These are phyloP conservation scores for Apocrypta bakeri DNA, from an alignment of 1,140 invertebrate species.

Conservation along the genomic window DNA sequence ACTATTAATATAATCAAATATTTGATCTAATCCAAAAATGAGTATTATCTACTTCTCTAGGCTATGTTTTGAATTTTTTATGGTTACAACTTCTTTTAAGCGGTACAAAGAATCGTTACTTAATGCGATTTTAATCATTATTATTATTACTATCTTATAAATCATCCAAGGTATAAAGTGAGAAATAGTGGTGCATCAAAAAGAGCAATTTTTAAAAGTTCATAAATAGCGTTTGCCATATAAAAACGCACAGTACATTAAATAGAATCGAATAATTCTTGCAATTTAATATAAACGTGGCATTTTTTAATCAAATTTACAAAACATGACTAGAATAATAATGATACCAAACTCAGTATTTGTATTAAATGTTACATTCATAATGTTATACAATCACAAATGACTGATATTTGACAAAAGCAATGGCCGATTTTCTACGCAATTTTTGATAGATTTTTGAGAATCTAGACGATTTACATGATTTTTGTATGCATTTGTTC, in stretches of 20 bases:
- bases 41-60: constrained; percentile 21
- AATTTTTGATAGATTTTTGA: constrained; percentile 22
- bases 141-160: background rate
- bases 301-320: constrained; percentile 26
- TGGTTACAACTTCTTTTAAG: constrained; percentile 21
- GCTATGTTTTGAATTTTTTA: constrained; percentile 29
- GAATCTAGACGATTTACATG: background rate
- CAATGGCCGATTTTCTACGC: background rate
- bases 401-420: constrained; percentile 19
- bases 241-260: constrained; percentile 42
- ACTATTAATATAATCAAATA: constrained; percentile 17
- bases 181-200: background rate
- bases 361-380: constrained; percentile 30
- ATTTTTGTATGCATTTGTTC: constrained; percentile 1
- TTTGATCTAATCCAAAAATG: constrained; percentile 25
- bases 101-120: constrained; percentile 31
- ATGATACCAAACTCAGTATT: constrained; percentile 28
- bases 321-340: constrained; percentile 32
- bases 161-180: background rate
- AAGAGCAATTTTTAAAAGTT: background rate
- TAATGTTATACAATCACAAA: constrained; percentile 20
- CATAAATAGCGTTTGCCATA: background rate
- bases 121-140: constrained; percentile 34
- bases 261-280: constrained; percentile 49
- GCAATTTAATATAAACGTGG: constrained; percentile 43